Evolutionary conservation across 2,113 vertebrate species (phyloP), one percentile per base, ranked within the genome.

Genomic region (Eclectus roratus): DNA sequence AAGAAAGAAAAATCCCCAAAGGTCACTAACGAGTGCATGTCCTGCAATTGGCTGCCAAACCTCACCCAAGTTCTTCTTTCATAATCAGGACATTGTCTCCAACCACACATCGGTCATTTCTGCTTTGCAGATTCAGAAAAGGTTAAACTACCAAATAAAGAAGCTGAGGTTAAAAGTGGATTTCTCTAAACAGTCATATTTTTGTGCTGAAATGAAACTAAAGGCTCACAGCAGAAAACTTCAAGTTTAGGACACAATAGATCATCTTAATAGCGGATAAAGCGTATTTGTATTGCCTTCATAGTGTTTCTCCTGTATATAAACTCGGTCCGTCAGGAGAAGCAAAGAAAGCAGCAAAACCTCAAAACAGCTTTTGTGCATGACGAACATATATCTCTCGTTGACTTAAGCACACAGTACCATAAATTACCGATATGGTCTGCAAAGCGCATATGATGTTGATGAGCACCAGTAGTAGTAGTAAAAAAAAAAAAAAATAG

Each of bases 61-160:
- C 84, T 95, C 81, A 0, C 78, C 81, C 81, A 89, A 85, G 71
- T 53, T 66, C 73, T 79, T 89, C 56, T 88, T 94, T 95, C 89
- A 94, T 88, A 96, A 95, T 85, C 91, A 85, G 58, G 58, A 80
- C 84, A 65, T 77, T 96, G 89, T 94, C 85, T 95, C 87, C 46
- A 80, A 58, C 50, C 80, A 58, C 61, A 50, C 46, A 89, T 66
- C 0, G 3, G 78, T 94, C 73, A 89, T 88, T 95, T 80, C 84
- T 94, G 81, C 61, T 94, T 94, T 94, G 87, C 73, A 96, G 91
- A 91, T 70, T 89, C 87, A 41, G 87, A 80, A 94, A 92, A 85
- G 71, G 87, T 88, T 95, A 89, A 95, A 65, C 28, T 58, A 85
- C 81, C 11, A 15, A 87, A 77, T 46, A 87, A 94, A 87, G 89